phyloP scores from a whole-genome alignment of 1,140 invertebrate species.

The Gryon sp. region DNA sequence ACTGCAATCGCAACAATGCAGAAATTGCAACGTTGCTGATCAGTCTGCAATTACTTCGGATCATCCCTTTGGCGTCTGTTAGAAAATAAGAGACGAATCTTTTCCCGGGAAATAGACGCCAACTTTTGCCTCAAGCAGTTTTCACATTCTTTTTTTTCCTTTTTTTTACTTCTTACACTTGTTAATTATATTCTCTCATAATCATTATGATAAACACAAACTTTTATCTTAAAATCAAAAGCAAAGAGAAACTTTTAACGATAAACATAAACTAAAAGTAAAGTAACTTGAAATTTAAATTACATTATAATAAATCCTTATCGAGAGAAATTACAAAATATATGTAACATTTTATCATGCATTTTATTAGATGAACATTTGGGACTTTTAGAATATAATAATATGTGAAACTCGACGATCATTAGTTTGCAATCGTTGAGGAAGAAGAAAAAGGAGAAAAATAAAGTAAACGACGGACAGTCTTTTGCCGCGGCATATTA shows the following conservation, averaged over 20 bases:
- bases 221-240: no score
- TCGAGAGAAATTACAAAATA: constrained; percentile 12
- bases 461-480: constrained; percentile 51
- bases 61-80: constrained; percentile 43
- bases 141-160: constrained; percentile 3
- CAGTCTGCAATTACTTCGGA: constrained; percentile 63
- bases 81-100: constrained; percentile 21
- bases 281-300: no score
- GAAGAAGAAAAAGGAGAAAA: constrained; percentile 47
- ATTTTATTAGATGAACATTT: no score
- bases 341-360: constrained; percentile 19
- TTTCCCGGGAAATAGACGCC: constrained; percentile 27
- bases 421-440: constrained; percentile 74
- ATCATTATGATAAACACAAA: no score
- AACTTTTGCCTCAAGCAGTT: constrained; percentile 25
- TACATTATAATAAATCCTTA: no score
- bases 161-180: no score
- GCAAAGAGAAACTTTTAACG: no score
- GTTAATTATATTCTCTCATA: constrained; percentile 10
- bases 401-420: constrained; percentile 60
- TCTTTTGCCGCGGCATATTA: constrained; percentile 56
- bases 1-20: constrained; percentile 74
- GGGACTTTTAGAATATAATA: constrained; percentile 2
- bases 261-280: no score
- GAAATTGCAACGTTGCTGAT: constrained; percentile 68